phyloP scores from a whole-genome alignment of 2,113 vertebrate species.

The Ciconia boyciana region DNA sequence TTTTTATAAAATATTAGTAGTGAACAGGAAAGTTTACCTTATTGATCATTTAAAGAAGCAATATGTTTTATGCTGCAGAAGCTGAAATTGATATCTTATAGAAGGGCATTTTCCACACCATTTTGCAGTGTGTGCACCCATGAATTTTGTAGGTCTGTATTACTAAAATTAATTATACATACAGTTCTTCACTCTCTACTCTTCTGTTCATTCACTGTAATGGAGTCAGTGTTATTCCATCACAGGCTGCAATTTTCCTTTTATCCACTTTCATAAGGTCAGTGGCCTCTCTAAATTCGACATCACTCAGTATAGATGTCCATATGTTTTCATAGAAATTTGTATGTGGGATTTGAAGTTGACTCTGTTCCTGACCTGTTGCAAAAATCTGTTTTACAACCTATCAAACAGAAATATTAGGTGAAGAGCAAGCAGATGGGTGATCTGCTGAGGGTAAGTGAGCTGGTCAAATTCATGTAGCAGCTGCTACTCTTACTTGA shows the following conservation, averaged over 20 bases:
- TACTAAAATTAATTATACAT: constrained; percentile 84
- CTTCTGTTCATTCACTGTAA: constrained; percentile 76
- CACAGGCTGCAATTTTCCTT: constrained; percentile 92
- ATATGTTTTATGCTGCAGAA: background rate
- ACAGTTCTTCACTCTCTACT: constrained; percentile 74
- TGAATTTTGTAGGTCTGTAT: constrained; percentile 61
- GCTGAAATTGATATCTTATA: background rate
- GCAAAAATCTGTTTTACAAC: constrained; percentile 89
- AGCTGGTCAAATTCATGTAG: constrained; percentile 32
- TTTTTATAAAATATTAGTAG: constrained; percentile 62
- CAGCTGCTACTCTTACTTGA: constrained; percentile 44
- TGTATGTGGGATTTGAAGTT: constrained; percentile 90
- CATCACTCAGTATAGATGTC: constrained; percentile 91
- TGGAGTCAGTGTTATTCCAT: constrained; percentile 88
- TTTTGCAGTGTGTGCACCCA: constrained; percentile 23
- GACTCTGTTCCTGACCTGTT: constrained; percentile 87
- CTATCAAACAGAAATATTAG: constrained; percentile 94
- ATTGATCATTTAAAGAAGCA: constrained; percentile 33
- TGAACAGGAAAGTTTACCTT: constrained; percentile 3
- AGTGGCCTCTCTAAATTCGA: constrained; percentile 89
- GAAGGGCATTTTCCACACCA: background rate
- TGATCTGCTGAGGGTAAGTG: constrained; percentile 88
- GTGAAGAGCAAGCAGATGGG: constrained; percentile 91
- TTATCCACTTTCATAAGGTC: constrained; percentile 92
- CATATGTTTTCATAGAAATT: constrained; percentile 92